Conservation (phyloP, 2,113 vertebrate genomes). For the Apteryx mantelli region DNA sequence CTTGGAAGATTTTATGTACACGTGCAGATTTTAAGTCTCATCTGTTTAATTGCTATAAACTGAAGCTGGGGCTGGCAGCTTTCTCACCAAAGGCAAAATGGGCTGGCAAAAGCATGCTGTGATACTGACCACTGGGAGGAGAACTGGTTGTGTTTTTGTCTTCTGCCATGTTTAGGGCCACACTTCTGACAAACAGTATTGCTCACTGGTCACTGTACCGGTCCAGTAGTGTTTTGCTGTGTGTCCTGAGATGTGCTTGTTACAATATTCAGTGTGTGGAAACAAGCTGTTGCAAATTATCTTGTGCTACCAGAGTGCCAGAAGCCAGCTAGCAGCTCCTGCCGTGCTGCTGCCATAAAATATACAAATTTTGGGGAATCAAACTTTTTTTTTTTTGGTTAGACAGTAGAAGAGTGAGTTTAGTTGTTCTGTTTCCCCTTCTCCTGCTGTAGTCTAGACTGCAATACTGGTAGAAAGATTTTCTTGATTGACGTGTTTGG, state of each 20-base stretch:
- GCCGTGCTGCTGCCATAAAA: neutral
- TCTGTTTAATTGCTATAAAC: constrained; percentile 4
- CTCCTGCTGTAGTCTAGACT: neutral
- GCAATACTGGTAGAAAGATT: neutral
- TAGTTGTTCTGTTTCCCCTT: neutral
- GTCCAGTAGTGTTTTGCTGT: neutral
- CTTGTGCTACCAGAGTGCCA: neutral
- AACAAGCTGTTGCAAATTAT: neutral
- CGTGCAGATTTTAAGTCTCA: neutral
- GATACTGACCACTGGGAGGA: neutral
- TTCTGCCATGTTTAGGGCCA: neutral
- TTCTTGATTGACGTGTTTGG: neutral
- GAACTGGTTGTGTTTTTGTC: neutral
- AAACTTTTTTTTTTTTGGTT: neutral
- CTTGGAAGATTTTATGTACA: neutral
- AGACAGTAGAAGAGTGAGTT: neutral
- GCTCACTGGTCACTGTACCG: neutral
- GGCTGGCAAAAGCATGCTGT: neutral
- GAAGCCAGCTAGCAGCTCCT: constrained; percentile 10
- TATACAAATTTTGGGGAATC: constrained; percentile 23
- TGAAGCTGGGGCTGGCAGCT: neutral
- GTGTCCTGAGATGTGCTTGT: neutral
- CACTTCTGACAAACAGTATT: neutral
- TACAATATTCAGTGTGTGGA: neutral
- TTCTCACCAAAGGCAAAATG: neutral